phyloP scores from a whole-genome alignment of 2,797 vertebrate genomes.

The Chloroceryle amazona region DNA sequence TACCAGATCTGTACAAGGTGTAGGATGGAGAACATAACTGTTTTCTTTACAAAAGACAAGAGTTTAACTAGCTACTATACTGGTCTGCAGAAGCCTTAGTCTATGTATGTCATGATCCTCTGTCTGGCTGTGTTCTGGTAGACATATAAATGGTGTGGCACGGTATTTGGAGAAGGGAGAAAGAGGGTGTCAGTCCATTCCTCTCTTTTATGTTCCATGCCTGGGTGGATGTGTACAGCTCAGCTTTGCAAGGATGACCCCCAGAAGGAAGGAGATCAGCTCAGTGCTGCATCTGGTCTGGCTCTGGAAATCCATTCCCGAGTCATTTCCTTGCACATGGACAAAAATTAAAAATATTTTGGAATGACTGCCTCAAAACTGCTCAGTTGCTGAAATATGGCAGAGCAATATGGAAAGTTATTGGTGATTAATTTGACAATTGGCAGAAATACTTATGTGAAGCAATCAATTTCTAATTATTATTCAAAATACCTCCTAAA shows the following conservation, averaged over 20 bases:
- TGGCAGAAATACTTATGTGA: not conserved
- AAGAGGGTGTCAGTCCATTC: not conserved
- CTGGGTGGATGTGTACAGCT: not conserved
- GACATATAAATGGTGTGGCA: not conserved
- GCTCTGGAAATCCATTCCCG: not conserved
- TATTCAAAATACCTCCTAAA: not conserved
- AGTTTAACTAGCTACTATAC: not conserved
- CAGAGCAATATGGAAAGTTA: not conserved
- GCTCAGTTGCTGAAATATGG: not conserved
- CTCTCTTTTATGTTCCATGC: not conserved
- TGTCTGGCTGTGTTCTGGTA: not conserved
- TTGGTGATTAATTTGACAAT: not conserved
- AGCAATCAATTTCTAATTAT: not conserved
- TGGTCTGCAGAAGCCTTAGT: not conserved
- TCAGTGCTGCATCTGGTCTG: not conserved
- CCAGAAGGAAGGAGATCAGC: not conserved
- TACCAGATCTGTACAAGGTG: not conserved
- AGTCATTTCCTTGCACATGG: not conserved
- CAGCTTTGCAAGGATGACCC: not conserved
- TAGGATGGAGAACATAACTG: not conserved
- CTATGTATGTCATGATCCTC: not conserved
- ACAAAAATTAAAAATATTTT: not conserved
- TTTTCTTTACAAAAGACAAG: not conserved
- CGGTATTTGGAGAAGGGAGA: not conserved
- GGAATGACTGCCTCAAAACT: not conserved